Evolutionary conservation across 2,888 invertebrate genomes (phyloP).

Genomic region (Pemphredon lugubris): DNA sequence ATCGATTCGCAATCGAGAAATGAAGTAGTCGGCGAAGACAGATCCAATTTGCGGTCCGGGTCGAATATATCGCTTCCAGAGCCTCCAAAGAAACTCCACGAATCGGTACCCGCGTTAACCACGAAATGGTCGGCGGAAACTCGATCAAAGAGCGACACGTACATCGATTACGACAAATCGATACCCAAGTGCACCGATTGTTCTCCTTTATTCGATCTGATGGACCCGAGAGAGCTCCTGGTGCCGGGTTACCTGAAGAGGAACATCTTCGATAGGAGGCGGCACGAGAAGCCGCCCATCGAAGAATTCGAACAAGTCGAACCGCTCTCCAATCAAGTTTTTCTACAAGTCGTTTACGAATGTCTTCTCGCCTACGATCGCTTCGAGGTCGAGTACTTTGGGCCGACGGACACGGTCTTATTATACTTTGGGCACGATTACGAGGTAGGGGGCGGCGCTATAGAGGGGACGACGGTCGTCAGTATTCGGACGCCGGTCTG

Average conservation of each 20-base stretch:
- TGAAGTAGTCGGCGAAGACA: too few species aligned
- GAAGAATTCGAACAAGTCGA: constrained; percentile 65
- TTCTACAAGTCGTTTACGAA: constrained; percentile 60
- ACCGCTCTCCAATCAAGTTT: constrained; percentile 50
- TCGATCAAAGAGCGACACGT: constrained; percentile 39
- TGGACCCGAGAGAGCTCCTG: constrained; percentile 59
- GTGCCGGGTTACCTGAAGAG: constrained; percentile 54
- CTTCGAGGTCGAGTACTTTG: constrained; percentile 60
- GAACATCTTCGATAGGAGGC: constrained; percentile 33
- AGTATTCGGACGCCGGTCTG: constrained; percentile 82
- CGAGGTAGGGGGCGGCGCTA: constrained; percentile 16
- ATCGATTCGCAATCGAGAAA: too few species aligned
- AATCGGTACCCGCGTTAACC: constrained; percentile 10
- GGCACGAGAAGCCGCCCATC: background rate
- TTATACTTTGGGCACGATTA: constrained; percentile 64
- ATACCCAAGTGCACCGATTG: constrained; percentile 36
- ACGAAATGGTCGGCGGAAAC: background rate
- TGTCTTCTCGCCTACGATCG: constrained; percentile 63
- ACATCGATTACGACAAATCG: constrained; percentile 36
- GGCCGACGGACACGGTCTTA: constrained; percentile 71
- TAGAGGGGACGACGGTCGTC: constrained; percentile 32
- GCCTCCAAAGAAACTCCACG: background rate
- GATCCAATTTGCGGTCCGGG: too few species aligned
- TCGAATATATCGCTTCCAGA: too few species aligned
- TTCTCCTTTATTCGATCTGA: constrained; percentile 60